Percentiles rank a stretch among this genome's conserved stretches.
Conservation (phyloP, 2,113 vertebrate genomes). For the Spermophilus dauricus region DNA sequence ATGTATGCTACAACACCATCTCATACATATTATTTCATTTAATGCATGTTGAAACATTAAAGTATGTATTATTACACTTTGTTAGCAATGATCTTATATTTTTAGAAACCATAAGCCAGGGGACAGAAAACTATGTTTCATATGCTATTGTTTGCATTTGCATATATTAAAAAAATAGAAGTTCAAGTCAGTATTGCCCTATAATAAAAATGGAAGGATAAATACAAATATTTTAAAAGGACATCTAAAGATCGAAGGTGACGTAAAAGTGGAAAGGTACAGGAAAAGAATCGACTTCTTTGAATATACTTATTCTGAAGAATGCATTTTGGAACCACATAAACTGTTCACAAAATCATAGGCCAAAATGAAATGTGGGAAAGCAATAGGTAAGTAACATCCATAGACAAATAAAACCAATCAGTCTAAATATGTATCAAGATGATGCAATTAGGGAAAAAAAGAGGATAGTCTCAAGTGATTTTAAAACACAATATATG, state of each 20-base stretch:
- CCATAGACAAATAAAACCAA: neutral
- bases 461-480: neutral
- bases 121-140: neutral
- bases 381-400: neutral
- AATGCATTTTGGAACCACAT: neutral
- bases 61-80: neutral
- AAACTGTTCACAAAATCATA: neutral
- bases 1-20: neutral
- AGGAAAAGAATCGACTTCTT: neutral
- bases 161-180: neutral
- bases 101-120: neutral
- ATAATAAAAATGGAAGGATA: neutral
- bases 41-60: neutral
- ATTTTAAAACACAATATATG: neutral
- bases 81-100: neutral
- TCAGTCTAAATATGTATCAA: neutral
- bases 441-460: neutral
- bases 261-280: neutral
- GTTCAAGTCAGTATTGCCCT: neutral
- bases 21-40: neutral
- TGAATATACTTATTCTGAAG: neutral
- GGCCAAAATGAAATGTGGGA: neutral
- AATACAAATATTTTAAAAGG: neutral
- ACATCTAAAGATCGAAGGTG: neutral
- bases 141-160: neutral